Evolutionary conservation across 2,888 invertebrate species (phyloP), one percentile per base, ranked within the genome.

Genomic region (Cataglyphis cursor): DNA sequence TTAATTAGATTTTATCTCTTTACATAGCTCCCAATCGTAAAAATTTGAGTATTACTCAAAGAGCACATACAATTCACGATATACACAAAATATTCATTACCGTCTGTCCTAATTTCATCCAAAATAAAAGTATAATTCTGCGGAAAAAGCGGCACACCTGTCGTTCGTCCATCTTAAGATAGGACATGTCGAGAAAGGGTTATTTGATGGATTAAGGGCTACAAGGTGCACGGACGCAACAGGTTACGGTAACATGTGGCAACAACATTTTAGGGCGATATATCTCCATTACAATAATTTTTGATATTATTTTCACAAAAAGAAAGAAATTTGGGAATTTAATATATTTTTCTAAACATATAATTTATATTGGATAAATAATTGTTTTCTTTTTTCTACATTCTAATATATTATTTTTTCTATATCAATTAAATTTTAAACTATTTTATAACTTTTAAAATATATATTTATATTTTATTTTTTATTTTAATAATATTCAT

Each of bases 151-250:
- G 62, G 68, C 24, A 73, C 85, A 86, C 85, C 85, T 86, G 86
- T 78, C 66, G 21, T 21, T 80, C 82, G 41, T 68, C 64, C 81
- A 81, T 72, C 83, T 89, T 82, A 87, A 87, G 89, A 81, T 89
- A 86, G 61, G 38, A 62, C 85, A 80, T 62, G 65, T 83, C 61
- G 78, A 54, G 61, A 35, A 87, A 83, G 84, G 59, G 51, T 51
- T 21, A 18, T 81, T 31, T 74, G 82, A 83, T 85, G 80, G 73
- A 86, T 68, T 81, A 83, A 85, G 61, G 72, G 62, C 65, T 59
- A 62, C 84, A 87, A 85, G 83, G 86, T 88, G 83, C 31, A n/a
- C 74, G 74, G 81, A 74, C 54, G 82, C 80, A 73, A 76, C 82
- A 81, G 83, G 88, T 86, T 75, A 83, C 82, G 76, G 81, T 66